phyloP scores from a whole-genome alignment of 2,888 invertebrate species.

The Lasioglossum pauxillum region DNA sequence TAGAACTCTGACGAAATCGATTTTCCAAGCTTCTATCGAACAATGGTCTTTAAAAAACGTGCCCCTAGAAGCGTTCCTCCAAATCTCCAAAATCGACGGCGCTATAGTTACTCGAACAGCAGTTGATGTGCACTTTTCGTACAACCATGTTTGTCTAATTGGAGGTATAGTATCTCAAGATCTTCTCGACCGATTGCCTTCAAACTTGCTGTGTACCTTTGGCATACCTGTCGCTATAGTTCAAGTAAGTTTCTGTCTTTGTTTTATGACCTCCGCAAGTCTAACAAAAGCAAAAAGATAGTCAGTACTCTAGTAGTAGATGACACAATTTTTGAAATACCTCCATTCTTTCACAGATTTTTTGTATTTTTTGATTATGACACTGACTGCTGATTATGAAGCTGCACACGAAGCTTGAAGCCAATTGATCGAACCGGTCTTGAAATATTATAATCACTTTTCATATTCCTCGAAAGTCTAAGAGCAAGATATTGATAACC shows the following conservation, averaged over 20 bases:
- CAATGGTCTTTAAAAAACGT: neutral
- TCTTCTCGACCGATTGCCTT: neutral
- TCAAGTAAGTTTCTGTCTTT: too few relatives aligned
- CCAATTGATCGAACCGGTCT: too few relatives aligned
- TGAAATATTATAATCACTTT: too few relatives aligned
- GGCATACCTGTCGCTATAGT: neutral
- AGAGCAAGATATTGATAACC: neutral
- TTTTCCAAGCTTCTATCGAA: neutral
- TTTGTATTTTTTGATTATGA: too few relatives aligned
- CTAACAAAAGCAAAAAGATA: neutral
- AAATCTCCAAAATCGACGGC: neutral
- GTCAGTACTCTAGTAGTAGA: neutral
- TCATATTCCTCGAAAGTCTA: too few relatives aligned
- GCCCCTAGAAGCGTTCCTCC: too few relatives aligned
- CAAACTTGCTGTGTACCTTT: neutral
- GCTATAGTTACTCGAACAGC: neutral
- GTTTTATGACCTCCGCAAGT: neutral
- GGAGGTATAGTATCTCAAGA: neutral
- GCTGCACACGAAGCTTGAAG: too few relatives aligned
- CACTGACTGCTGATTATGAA: too few relatives aligned
- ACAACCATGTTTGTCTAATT: neutral
- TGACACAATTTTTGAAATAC: too few relatives aligned
- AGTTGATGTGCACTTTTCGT: neutral
- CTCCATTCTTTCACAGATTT: too few relatives aligned
- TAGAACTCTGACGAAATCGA: neutral